Percentiles rank a stretch among this genome's conserved stretches.
Evolutionary conservation across 1,140 invertebrate species (phyloP).

Genomic region (Papilio helenus): DNA sequence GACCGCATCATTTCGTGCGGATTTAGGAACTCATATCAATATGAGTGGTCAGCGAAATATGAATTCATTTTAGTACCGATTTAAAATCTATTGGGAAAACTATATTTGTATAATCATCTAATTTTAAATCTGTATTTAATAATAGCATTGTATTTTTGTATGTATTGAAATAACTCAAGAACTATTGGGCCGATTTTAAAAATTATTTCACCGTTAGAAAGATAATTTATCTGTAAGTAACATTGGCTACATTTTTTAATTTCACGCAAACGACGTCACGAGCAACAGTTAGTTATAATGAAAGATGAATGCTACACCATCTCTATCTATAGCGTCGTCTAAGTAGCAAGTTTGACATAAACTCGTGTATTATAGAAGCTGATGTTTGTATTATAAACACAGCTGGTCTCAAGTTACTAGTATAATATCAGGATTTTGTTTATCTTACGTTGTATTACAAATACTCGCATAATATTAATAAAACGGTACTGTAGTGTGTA

Average conservation of each 20-base stretch:
- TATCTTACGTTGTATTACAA: conserved; percentile 4
- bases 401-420: not conserved
- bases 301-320: too few species aligned
- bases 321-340: not conserved
- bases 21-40: not conserved
- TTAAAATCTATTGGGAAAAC: not conserved
- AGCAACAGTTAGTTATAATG: too few species aligned
- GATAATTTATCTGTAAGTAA: too few species aligned
- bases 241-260: too few species aligned
- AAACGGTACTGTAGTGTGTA: not conserved
- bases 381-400: conserved; percentile 14
- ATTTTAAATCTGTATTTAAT: not conserved
- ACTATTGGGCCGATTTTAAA: too few species aligned
- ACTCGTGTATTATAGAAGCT: not conserved
- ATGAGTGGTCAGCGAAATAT: conserved; percentile 7
- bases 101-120: not conserved
- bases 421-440: not conserved
- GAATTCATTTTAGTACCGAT: not conserved
- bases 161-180: too few species aligned
- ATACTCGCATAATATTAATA: conserved; percentile 11
- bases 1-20: conserved; percentile 19
- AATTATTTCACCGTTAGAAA: too few species aligned
- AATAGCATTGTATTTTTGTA: too few species aligned
- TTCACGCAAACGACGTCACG: too few species aligned
- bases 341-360: not conserved